Base-by-base conservation (phyloP, 2,888 invertebrate genomes). In the Abrostola tripartita region DNA sequence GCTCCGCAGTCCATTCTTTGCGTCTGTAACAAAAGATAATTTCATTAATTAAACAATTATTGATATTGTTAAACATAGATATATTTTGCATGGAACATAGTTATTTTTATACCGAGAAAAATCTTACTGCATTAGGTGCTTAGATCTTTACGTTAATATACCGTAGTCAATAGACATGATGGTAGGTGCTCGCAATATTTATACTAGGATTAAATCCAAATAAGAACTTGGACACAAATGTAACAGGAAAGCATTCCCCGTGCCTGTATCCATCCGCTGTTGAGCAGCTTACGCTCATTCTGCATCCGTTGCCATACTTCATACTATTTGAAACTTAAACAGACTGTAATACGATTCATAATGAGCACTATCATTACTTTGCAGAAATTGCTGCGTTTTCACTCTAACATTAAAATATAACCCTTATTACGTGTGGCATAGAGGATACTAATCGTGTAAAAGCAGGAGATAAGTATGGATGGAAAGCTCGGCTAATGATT, bases 1-100 rank as follows among this genome's bases (percentile, higher is more conserved):
- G 86, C 88, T 82, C 89, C 91, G 82, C 90, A 90, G 91, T 94
- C 94, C 94, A 94, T 94, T 84, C 90, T 94, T 83, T 92, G 93
- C 81, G 90, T 85, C 94, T 94, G 90, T 54, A 94, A 93, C 89
- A 90, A 92, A 65, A 62, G 53, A 64, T 42, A 71, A 57, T 49
- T 4, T 59, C 38, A 51, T 53, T 49, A 61, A 49, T 53, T 54
- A 51, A 14, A 5, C 14, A 24, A 12, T 38, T 53, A 49, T 59
- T 37, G 14, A n/a, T 5, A 49, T 24, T 24, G 4, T 24, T 24
- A 24, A 24, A 24, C 24, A 24, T 24, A 24, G 4, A 24, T 24
- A 24, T 4, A 24, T 24, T 24, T 24, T 24, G 24, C 4, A 24
- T 24, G 24, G 1, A 24, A 24, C 24, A 4, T 24, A 4, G 24